phyloP scores from a whole-genome alignment of 2,888 invertebrate species.

The Sialis lutaria region DNA sequence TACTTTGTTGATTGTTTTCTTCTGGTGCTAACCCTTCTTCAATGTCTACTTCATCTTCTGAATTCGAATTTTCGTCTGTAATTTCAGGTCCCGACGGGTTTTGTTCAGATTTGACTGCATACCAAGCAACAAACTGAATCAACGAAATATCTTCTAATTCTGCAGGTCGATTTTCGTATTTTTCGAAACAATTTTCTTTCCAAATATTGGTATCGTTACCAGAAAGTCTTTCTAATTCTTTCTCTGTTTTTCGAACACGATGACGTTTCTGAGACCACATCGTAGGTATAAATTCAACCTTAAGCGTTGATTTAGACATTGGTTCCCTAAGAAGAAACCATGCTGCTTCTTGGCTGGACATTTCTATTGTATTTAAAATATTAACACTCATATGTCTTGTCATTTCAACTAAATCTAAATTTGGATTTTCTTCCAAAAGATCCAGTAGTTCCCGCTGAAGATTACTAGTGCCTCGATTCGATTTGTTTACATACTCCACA shows the following conservation, averaged over 20 bases:
- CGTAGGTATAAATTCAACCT: conserved; percentile 20
- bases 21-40: too few relatives aligned
- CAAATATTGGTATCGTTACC: conserved; percentile 20
- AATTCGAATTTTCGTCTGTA: too few relatives aligned
- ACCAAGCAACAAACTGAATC: conserved; percentile 21
- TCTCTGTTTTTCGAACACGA: conserved; percentile 16
- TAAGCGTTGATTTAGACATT: conserved; percentile 20
- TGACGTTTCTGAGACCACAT: conserved; percentile 18
- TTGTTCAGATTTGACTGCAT: conserved; percentile 12
- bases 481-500: conserved; percentile 23
- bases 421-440: conserved; percentile 18
- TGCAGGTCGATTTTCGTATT: conserved; percentile 22
- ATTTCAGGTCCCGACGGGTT: too few relatives aligned
- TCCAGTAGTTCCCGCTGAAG: conserved; percentile 18
- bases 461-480: conserved; percentile 19
- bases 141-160: conserved; percentile 18
- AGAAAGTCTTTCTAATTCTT: conserved; percentile 17
- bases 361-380: conserved; percentile 19
- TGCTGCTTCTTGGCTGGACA: conserved; percentile 24
- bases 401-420: conserved; percentile 16
- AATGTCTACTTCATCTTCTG: too few relatives aligned
- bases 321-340: conserved; percentile 25
- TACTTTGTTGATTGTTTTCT: background rate
- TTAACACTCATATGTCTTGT: conserved; percentile 16
- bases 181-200: conserved; percentile 23